Conservation (phyloP, 1,140 invertebrate genomes). For the Charaxes varanes region DNA sequence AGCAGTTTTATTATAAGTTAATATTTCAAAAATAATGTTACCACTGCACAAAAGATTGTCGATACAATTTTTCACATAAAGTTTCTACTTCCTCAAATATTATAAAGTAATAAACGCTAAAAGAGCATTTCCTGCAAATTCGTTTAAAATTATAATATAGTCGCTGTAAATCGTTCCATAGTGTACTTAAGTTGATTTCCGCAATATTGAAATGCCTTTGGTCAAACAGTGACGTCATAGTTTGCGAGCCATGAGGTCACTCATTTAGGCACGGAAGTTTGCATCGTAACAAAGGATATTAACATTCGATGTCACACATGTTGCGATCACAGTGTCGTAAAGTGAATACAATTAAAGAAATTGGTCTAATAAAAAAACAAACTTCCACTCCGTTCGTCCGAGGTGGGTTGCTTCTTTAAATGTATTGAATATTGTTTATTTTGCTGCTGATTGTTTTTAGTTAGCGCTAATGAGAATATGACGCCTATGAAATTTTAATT, state of each 20-base stretch:
- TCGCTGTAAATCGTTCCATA: conserved; percentile 5
- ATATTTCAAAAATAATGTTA: too few species aligned
- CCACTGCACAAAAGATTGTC: too few species aligned
- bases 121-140: conserved; percentile 4
- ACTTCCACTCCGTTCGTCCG: neutral
- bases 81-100: neutral
- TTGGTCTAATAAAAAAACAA: neutral
- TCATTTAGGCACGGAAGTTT: conserved; percentile 41
- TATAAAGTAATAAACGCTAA: neutral
- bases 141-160: neutral
- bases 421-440: too few species aligned
- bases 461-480: too few species aligned
- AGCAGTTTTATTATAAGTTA: too few species aligned
- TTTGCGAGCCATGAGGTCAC: conserved; percentile 28
- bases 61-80: neutral
- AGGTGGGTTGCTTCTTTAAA: too few species aligned
- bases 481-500: too few species aligned
- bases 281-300: conserved; percentile 30
- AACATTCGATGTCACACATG: conserved; percentile 4
- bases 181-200: conserved; percentile 24
- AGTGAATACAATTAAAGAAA: neutral
- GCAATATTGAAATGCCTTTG: conserved; percentile 18
- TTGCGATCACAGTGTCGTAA: neutral
- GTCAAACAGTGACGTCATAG: conserved; percentile 28
- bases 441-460: too few species aligned